Evolutionary conservation across 2,888 invertebrate species (phyloP).

Genomic region (Dicycla oo): DNA sequence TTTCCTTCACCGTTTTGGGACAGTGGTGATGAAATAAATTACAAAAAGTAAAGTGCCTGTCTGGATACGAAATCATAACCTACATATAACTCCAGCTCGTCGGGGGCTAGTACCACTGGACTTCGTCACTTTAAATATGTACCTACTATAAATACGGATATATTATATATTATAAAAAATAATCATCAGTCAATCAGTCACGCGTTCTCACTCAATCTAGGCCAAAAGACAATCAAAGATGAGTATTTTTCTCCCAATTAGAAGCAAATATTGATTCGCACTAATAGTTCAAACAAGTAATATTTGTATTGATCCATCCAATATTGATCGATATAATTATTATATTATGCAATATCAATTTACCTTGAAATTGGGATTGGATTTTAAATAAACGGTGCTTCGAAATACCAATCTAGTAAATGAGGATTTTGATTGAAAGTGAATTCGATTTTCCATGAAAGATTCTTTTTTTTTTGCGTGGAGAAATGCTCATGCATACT

Average conservation of each 20-base stretch:
- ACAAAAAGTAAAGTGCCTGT: neutral
- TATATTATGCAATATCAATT: slow-evolving; percentile 69
- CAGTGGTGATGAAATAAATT: neutral
- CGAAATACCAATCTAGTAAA: neutral
- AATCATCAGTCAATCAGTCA: slow-evolving; percentile 30
- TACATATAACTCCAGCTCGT: too few relatives aligned
- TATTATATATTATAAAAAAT: neutral
- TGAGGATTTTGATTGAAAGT: neutral
- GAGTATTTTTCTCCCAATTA: slow-evolving; percentile 52
- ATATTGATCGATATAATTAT: slow-evolving; percentile 72
- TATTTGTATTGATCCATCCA: slow-evolving; percentile 60
- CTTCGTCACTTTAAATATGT: neutral
- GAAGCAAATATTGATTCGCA: slow-evolving; percentile 65
- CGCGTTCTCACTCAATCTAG: slow-evolving; percentile 44
- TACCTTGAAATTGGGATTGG: slow-evolving; percentile 63
- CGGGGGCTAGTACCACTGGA: neutral
- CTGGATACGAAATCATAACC: too few relatives aligned
- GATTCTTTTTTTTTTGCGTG: too few relatives aligned
- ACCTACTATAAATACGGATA: neutral
- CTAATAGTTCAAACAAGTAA: slow-evolving; percentile 69
- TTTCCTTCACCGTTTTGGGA: neutral
- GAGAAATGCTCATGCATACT: too few relatives aligned
- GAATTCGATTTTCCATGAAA: neutral
- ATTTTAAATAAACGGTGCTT: slow-evolving; percentile 24
- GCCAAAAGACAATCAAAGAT: slow-evolving; percentile 47